Evolutionary conservation across 2,888 invertebrate genomes (phyloP).

Genomic region (Agapostemon virescens): DNA sequence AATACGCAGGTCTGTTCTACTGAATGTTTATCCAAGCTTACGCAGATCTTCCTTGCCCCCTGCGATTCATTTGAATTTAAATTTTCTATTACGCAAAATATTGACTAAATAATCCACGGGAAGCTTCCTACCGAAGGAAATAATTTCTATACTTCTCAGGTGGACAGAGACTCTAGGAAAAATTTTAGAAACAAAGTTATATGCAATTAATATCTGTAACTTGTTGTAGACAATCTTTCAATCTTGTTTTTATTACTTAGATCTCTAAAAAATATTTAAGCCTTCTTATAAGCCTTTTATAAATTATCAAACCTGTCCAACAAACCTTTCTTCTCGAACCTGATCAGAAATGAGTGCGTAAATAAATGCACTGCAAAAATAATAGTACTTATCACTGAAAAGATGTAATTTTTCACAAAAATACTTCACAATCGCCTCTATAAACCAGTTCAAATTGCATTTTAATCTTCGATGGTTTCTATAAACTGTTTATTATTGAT

Average conservation of each 20-base stretch:
- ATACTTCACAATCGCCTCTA: no score
- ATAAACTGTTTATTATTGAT: not conserved
- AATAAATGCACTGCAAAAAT: no score
- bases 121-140: not conserved
- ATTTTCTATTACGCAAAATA: not conserved
- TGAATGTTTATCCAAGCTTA: conserved; percentile 20
- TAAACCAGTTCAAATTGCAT: no score
- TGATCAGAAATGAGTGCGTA: no score
- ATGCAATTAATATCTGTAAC: not conserved
- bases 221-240: not conserved
- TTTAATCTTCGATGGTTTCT: no score
- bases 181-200: not conserved
- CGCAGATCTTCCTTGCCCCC: not conserved
- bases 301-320: not conserved
- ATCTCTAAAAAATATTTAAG: no score
- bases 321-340: no score
- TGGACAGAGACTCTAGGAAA: not conserved
- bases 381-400: no score
- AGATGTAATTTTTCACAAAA: no score
- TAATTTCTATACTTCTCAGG: not conserved
- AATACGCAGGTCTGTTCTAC: conserved; percentile 27
- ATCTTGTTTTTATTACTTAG: no score
- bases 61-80: not conserved
- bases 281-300: no score
- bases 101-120: not conserved